Base-by-base conservation (phyloP, 2,888 invertebrate species). In the Clanis bilineata region DNA sequence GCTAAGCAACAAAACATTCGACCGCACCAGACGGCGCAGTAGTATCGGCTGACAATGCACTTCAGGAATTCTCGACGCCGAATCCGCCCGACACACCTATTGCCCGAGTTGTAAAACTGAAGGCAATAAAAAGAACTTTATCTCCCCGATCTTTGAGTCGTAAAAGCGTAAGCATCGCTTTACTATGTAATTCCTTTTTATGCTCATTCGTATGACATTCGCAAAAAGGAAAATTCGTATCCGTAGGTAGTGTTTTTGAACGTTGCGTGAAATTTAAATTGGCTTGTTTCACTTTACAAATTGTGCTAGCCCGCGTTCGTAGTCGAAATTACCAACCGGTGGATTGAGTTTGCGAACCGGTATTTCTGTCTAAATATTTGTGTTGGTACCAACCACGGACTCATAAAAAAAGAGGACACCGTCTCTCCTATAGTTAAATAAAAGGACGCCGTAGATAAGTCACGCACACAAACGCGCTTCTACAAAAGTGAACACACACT, bases 61-160 rank as follows among this genome's bases (percentile, higher is more conserved):
- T 63, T 45, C 38, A 60, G 23, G 64, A 66, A 76, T 75, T 72
- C 72, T 74, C 68, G 65, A 68, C 67, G 65, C 78, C 65, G 69
- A 78, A 71, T 77, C 77, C 77, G 68, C 77, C 66, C 75, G 82
- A 82, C 80, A 79, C 81, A 74, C 72, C 81, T 82, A 85, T 87
- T 80, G 81, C 83, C 73, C 68, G 67, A 71, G 80, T 68, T 80
- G 79, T 88, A 86, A 86, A 86, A 85, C 80, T 68, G 74, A 66
- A 64, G 68, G 83, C 78, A 86, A 86, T 88, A 88, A 88, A 85
- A 87, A 78, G 73, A 84, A 85, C 83, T 85, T 86, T 85, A 86
- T 85, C 83, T 78, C 77, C 75, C 76, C 80, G 82, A 86, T 87
- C 85, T 83, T 79, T 80, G 69, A 70, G 73, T 76, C 76, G 79